Base-by-base conservation (phyloP, 2,888 invertebrate species). In the Euphydryas editha region DNA sequence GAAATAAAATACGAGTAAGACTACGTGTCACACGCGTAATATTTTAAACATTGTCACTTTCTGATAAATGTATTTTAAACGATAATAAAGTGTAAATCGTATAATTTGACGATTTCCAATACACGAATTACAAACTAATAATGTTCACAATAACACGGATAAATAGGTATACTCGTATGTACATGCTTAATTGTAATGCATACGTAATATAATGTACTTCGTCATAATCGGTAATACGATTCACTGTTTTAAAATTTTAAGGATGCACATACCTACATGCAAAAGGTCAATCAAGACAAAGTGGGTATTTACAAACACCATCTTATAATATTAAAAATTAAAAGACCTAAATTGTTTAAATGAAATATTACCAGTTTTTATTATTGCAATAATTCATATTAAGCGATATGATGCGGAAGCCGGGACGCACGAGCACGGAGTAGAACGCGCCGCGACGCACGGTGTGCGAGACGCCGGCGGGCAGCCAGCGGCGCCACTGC, bases 321-420 rank as follows among this genome's bases (percentile, higher is more conserved):
- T 2, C 30, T 30, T 8, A 30, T 30, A 30, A 30, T 30, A 30
- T 30, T 4, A 30, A 5, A 1, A 5, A 30, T 30, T 30, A 2
- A 30, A n/a, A n/a, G n/a, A n/a, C n/a, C n/a, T n/a, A 39, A 11
- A 39, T 10, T 3, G 39, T 39, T 47, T n/a, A 49, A 42, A 42
- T 44, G 1, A 20, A 24, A 36, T 62, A 58, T 86, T 84, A 96
- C 98, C 98, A 99, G 90, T 98, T 98, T 82, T 97, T 97, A 81
- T 97, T 98, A 84, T 98, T 98, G 86, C 98, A 98, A 87, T 97
- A 98, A 88, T 99, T 99, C 96, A 97, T 98, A 82, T 99, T 99
- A n/a, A 99, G 93, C 0, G 98, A 98, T 72, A 99, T 96, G 63
- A 99, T 95, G 66, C 98, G 94, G 84, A 99, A 97, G 18, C 98